Base-by-base conservation (phyloP, 2,888 invertebrate genomes). In the Ophion costatus region DNA sequence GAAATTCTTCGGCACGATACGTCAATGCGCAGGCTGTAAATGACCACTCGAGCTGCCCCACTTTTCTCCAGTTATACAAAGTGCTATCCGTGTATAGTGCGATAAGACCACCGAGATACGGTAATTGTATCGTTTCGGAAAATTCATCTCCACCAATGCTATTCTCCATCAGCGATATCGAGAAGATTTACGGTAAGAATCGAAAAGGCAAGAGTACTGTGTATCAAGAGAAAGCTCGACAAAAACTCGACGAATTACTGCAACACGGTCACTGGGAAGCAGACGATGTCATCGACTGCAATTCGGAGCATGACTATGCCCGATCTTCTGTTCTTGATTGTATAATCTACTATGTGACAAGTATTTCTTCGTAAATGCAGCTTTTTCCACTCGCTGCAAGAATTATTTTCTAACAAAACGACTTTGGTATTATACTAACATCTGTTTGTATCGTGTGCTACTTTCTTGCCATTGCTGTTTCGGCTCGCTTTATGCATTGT, bases 311-410 rank as follows among this genome's bases (percentile, higher is more conserved):
- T 51, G 86, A 86, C 45, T 81, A 86, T 71, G 22, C 61, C 11
- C 82, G 69, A 11, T 74, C 77, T 24, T 74, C 82, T 4, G 51
- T 38, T 4, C 57, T 76, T 3, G 80, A 83, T 24, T 83, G 85
- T n/a, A 80, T 84, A 42, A 78, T 84, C 11, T 84, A 84, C 22
- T 82, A 84, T 56, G 78, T 78, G 67, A 84, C 84, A 84, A 81
- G 81, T 83, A 64, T 17, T 22, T 20, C 29, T 9, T 17, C n/a
- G 45, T 69, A 69, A 42, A 45, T 45, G 42, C 45, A 45, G 17
- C 22, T 69, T 69, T 20, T 69, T 69, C n/a, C n/a, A n/a, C 20
- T 69, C 67, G 67, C 67, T 45, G n/a, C 45, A 69, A 45, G 45
- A 69, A 45, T 45, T 69, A 7, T 59, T 59, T 59, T 59, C 59